Evolutionary conservation across 1,140 invertebrate species (phyloP).

Genomic region (Drosophila bipectinata): DNA sequence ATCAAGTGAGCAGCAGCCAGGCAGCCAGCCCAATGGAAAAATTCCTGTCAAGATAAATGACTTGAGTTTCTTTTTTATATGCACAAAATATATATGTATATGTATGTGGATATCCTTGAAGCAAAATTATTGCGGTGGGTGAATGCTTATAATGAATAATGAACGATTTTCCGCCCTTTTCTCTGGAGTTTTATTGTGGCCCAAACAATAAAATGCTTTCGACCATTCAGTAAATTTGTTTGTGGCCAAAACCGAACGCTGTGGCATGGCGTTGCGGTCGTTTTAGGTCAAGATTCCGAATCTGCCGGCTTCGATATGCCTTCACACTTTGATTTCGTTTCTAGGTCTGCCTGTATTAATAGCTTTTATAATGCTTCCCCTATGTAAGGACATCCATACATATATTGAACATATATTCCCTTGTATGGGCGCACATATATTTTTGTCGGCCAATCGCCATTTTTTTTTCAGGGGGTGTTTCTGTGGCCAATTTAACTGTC

Average conservation of each 20-base stretch:
- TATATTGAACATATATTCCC: slow-evolving; percentile 29
- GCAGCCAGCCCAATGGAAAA: slow-evolving; percentile 14
- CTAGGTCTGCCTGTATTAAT: slow-evolving; percentile 60
- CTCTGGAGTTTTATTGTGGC: slow-evolving; percentile 62
- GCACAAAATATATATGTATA: slow-evolving; percentile 15
- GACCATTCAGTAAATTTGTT: slow-evolving; percentile 68
- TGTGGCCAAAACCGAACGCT: slow-evolving; percentile 13
- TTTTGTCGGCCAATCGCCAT: slow-evolving; percentile 2
- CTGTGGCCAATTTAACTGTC: slow-evolving; percentile 72
- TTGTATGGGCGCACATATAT: slow-evolving; percentile 1
- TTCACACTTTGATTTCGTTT: slow-evolving; percentile 74
- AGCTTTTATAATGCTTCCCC: slow-evolving; percentile 74
- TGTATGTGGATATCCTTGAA: slow-evolving; percentile 19
- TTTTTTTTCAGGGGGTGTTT: slow-evolving; percentile 20
- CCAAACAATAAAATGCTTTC: slow-evolving; percentile 66
- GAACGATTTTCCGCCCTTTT: slow-evolving; percentile 71
- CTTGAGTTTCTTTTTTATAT: slow-evolving; percentile 33
- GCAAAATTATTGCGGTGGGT: slow-evolving; percentile 72
- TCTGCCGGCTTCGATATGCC: slow-evolving; percentile 48
- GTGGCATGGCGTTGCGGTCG: slow-evolving; percentile 12
- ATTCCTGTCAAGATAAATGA: slow-evolving; percentile 62
- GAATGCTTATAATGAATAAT: slow-evolving; percentile 79
- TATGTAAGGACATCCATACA: slow-evolving; percentile 24
- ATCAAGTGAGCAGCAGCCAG: slow-evolving; percentile 27
- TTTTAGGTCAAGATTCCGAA: slow-evolving; percentile 5